Percentiles rank a stretch among this genome's conserved stretches.
phyloP scores from a whole-genome alignment of 2,797 vertebrate genomes.

The Crenichthys baileyi region DNA sequence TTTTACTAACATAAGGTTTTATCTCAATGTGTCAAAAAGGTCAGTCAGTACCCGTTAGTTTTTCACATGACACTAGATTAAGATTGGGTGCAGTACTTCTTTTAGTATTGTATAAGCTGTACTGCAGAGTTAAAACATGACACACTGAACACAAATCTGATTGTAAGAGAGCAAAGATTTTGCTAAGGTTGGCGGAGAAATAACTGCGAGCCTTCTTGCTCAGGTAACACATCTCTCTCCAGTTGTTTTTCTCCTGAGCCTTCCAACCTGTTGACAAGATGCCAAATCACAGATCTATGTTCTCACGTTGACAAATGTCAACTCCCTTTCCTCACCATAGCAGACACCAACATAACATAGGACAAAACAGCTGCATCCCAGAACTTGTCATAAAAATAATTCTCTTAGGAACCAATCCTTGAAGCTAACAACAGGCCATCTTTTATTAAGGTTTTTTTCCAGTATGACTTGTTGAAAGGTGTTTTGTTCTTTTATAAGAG shows the following conservation, averaged over 20 bases:
- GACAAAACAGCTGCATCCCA: not conserved
- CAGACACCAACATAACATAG: not conserved
- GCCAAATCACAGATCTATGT: slow-evolving; percentile 6
- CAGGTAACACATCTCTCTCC: not conserved
- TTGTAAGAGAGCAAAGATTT: not conserved
- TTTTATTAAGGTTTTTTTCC: not conserved
- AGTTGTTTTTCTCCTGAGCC: slow-evolving; percentile 9
- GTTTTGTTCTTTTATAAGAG: not conserved
- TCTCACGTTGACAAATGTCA: slow-evolving; percentile 9
- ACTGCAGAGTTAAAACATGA: too few species aligned
- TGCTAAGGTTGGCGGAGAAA: not conserved
- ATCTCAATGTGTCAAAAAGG: too few species aligned
- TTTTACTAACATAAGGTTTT: too few species aligned
- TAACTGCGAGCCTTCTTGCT: not conserved
- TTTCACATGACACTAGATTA: too few species aligned
- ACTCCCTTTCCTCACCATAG: not conserved
- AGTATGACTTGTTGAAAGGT: not conserved
- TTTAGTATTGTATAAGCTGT: too few species aligned
- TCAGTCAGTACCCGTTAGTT: too few species aligned
- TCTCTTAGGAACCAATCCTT: not conserved
- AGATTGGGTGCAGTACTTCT: too few species aligned
- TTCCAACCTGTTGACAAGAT: slow-evolving; percentile 30
- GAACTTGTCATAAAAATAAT: not conserved
- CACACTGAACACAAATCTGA: not conserved
- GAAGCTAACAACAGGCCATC: not conserved